Conservation (phyloP, 2,797 vertebrate species). For the Esox lucius region DNA sequence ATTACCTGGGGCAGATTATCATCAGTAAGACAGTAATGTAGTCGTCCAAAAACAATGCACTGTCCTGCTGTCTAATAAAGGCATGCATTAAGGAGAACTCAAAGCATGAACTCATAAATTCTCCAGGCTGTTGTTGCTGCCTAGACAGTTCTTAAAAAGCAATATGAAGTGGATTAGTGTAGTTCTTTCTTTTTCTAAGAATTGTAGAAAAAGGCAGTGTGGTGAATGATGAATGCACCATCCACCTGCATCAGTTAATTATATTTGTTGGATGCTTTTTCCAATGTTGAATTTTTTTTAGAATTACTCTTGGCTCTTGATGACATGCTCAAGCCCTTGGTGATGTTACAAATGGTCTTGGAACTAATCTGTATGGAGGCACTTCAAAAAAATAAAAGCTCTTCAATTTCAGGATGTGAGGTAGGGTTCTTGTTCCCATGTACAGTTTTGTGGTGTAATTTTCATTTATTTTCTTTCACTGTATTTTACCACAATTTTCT, state of each 20-base stretch:
- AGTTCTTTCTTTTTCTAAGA: not conserved
- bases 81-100: slow-evolving; percentile 60
- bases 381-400: slow-evolving; percentile 32
- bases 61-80: slow-evolving; percentile 62
- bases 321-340: not conserved
- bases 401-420: slow-evolving; percentile 50
- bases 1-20: slow-evolving; percentile 32
- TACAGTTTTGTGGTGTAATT: too few species aligned
- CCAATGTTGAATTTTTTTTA: not conserved
- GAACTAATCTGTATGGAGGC: slow-evolving; percentile 70
- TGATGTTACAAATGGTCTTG: slow-evolving; percentile 61
- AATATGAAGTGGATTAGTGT: slow-evolving; percentile 59
- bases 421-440: too few species aligned
- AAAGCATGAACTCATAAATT: slow-evolving; percentile 30
- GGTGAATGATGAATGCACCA: not conserved
- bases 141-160: slow-evolving; percentile 53
- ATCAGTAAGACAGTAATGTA: slow-evolving; percentile 12
- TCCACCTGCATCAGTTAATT: not conserved
- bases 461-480: too few species aligned
- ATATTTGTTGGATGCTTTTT: not conserved
- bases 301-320: not conserved
- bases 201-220: not conserved
- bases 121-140: slow-evolving; percentile 37
- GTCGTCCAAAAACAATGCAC: slow-evolving; percentile 26
- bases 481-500: too few species aligned